Conservation (phyloP, 1,140 invertebrate species). For the Penaeus indicus region DNA sequence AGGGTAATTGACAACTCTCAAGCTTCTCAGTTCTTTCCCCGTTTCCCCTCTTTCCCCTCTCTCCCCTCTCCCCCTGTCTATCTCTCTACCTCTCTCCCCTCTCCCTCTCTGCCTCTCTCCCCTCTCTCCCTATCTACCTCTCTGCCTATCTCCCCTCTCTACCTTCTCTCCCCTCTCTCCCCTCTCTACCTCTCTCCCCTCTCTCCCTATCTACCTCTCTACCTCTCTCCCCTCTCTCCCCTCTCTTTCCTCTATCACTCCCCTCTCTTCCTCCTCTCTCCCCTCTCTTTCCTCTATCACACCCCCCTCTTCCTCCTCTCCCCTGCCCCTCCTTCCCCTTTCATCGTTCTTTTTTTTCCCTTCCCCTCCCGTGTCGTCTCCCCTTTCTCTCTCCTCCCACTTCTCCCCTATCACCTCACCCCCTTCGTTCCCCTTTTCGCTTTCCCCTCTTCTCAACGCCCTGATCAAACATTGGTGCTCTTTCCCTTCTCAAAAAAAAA, state of each 20-base stretch:
- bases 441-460: too few species aligned
- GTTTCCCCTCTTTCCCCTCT: background rate
- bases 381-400: conserved; percentile 7
- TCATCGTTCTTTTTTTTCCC: background rate
- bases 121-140: background rate
- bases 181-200: background rate
- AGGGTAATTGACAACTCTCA: too few species aligned
- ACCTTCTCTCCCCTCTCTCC: background rate
- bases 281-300: background rate
- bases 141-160: background rate
- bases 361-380: background rate
- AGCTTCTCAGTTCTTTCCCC: background rate
- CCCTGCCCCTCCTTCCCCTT: too few species aligned
- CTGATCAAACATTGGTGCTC: too few species aligned
- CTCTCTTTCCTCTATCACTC: background rate
- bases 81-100: background rate
- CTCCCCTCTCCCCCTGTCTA: background rate
- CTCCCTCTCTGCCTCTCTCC: background rate
- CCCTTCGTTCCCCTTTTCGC: too few species aligned
- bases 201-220: background rate
- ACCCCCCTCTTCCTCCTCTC: background rate
- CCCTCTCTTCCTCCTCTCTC: background rate
- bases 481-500: too few species aligned
- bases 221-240: background rate
- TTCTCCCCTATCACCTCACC: background rate